Evolutionary conservation across 2,113 vertebrate genomes (phyloP).

Genomic region (Bufo gargarizans): DNA sequence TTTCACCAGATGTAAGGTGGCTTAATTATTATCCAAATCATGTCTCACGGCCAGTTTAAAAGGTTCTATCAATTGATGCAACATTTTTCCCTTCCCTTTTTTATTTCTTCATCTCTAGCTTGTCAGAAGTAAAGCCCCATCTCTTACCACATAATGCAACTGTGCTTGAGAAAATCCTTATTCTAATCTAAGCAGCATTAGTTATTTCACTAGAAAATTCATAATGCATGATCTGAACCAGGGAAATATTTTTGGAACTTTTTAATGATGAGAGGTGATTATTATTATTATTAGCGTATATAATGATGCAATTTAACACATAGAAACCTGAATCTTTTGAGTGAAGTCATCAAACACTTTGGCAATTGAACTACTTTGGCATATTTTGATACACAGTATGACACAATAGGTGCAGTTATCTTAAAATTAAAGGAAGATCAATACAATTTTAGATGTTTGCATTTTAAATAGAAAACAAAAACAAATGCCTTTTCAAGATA

Average conservation of each 20-base stretch:
- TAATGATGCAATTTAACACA: not conserved
- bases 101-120: no score
- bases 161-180: not conserved
- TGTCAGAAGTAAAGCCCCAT: no score
- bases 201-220: not conserved
- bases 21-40: no score
- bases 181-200: not conserved
- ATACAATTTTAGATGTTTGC: conserved; percentile 53
- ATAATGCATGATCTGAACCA: not conserved
- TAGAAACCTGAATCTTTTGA: not conserved
- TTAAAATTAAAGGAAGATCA: conserved; percentile 35
- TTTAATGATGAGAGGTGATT: no score
- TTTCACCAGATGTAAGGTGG: no score
- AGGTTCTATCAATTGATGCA: no score
- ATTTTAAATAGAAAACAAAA: conserved; percentile 36
- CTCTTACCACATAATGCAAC: not conserved
- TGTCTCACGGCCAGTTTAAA: no score
- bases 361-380: not conserved
- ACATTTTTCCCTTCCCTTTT: no score
- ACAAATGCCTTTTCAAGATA: conserved; percentile 63
- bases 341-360: not conserved
- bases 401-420: not conserved
- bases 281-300: no score
- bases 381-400: not conserved
- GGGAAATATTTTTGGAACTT: not conserved